Evolutionary conservation across 2,113 vertebrate genomes (phyloP).

Genomic region (Calyptomena viridis): DNA sequence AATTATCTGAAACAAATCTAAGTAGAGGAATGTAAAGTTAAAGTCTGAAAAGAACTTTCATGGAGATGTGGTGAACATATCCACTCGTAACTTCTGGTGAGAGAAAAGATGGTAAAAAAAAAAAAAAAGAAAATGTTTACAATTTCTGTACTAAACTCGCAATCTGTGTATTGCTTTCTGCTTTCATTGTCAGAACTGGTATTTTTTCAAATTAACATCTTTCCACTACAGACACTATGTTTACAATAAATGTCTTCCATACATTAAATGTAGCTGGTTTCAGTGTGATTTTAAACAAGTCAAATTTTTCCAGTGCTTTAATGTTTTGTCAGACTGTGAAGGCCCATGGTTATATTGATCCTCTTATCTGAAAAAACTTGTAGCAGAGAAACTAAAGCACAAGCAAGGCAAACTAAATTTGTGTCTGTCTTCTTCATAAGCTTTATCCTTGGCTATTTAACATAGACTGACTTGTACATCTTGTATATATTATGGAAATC

Average conservation of each 20-base stretch:
- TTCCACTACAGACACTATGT: neutral
- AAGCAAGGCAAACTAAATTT: neutral
- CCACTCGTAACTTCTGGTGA: neutral
- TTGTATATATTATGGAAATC: neutral
- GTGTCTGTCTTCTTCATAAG: neutral
- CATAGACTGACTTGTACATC: neutral
- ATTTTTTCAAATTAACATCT: neutral
- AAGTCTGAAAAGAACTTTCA: neutral
- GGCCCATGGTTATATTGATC: neutral
- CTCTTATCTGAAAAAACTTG: neutral
- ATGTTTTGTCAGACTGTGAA: neutral
- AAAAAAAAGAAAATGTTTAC: neutral
- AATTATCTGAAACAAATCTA: conserved; percentile 13
- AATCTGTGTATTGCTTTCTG: neutral
- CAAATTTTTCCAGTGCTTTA: neutral
- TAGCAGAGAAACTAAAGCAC: neutral
- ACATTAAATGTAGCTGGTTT: neutral
- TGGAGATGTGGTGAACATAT: neutral
- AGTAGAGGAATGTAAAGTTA: neutral
- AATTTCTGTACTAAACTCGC: neutral
- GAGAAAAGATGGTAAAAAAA: neutral
- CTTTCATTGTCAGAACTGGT: neutral
- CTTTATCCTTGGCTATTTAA: neutral
- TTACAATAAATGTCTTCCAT: neutral
- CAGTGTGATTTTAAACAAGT: neutral